Evolutionary conservation across 2,888 invertebrate species (phyloP), one percentile per base, ranked within the genome.

Genomic region (Sturmia bella): DNA sequence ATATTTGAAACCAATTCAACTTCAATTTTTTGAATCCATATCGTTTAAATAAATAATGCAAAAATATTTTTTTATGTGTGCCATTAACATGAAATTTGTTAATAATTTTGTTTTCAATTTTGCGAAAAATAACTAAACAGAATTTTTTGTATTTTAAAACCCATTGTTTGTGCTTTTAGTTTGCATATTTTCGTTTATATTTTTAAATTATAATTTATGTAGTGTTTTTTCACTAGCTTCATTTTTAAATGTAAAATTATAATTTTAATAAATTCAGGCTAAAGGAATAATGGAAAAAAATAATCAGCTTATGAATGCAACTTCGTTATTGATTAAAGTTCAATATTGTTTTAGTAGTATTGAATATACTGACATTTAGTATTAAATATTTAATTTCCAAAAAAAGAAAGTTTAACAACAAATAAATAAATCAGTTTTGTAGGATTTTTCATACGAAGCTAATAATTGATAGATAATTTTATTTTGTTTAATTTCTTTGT

Each of bases 291-390:
- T 41, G 17, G 15, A 17, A 12, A 50, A 41, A 21, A 50, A 50
- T 72, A 72, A 72, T 24, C 50, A 27, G 70, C 59, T 72, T 70
- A 70, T 43, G 39, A 70, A 70, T 72, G 11, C 39, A 24, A 59
- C n/a, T 50, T 17, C 43, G 39, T 45, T 57, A 69, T 69, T 57
- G 56, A 54, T 69, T 69, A 27, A 59, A 72, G 50, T 39, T 17
- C 39, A 50, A 37, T 70, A 48, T 37, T 57, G 7, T 41, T 70
- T 41, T n/a, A 12, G 5, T 37, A 6, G 32, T 37, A 48, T 56
- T 43, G 2, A 32, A 32, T 15, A 56, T 56, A 19, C 45, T 54
- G 39, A 27, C 21, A 17, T 56, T 19, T 41, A 13, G 13, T 41
- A 43, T 15, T 32, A 21, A 43, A 50, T 39, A 21, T 39, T 5